Evolutionary conservation across 2,113 vertebrate genomes (phyloP), one percentile per base, ranked within the genome.

Genomic region (Caretta caretta): DNA sequence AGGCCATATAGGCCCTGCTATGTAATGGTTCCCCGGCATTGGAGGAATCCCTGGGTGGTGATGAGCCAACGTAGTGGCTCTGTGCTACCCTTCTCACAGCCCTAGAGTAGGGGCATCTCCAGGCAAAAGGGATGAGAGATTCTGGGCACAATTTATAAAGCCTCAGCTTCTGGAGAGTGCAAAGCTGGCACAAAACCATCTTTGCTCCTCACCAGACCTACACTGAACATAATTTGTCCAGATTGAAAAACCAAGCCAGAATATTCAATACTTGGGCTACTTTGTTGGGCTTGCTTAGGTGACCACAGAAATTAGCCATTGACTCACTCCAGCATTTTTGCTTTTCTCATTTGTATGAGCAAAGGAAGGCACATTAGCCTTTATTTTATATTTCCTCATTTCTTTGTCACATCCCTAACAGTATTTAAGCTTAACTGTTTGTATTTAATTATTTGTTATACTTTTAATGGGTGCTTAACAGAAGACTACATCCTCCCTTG

Each of bases 401-500:
- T 24, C 16, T 13, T 88, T 92, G 79, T 83, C 83, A 78, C 81
- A 94, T 78, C 84, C 94, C 20, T 84, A 90, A 87, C 31, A 87
- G 69, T 90, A 90, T 91, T 76, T 84, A 88, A 92, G 93, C 50
- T 80, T 88, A 93, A 46, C 56, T 96, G 89, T 79, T 79, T 56
- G 14, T 5, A 87, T 87, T 93, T 78, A 87, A 86, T 94, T 95
- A 89, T 91, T 97, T 93, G 84, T 85, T 56, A 22, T 91, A 38
- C 3, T 27, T 81, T 82, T 92, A 92, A 78, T 62, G 51, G 92
- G 22, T 56, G 13, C 84, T 93, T 95, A 95, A 81, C 51, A 85
- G 80, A 54, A 85, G 82, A 85, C 86, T 93, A 92, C 95, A 91
- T 94, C 89, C 48, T 96, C 42, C 50, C 49, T 97, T 96, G 95